Base-by-base conservation (phyloP, 2,113 vertebrate genomes). In the Cercocebus atys region DNA sequence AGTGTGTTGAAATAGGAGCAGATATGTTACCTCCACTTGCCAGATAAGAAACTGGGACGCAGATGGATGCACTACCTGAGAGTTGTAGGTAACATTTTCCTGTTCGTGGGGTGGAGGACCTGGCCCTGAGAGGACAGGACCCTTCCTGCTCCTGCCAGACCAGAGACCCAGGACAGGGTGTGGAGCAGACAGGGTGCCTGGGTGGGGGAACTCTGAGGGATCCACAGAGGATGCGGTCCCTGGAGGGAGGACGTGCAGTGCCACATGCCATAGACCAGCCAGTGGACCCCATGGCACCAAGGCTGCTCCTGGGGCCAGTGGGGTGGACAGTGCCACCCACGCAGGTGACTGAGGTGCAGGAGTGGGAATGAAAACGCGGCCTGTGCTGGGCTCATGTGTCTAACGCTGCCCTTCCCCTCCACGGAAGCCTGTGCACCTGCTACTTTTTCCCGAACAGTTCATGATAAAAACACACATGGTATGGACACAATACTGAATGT, bases 371-470 rank as follows among this genome's bases (percentile, higher is more conserved):
- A 1, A 22, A 27, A 72, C 20, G 27, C 30, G 2, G 3, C 16
- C 7, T 0, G 17, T 8, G n/a, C 38, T 23, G 1, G 43, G 88
- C 38, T 0, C 3, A 17, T 22, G 13, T 23, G 10, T 1, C n/a
- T 66, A 3, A 0, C 7, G 17, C 32, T 22, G 8, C 45, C 40
- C 72, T 80, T 50, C 85, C 25, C 52, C 2, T 47, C 61, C 17
- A 5, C 38, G 17, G 12, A 11, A 30, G 35, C 73, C 10, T 20
- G 84, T 32, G 70, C 6, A 3, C 76, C 18, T 6, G 30, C 38
- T 13, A 73, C 50, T 64, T 52, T 40, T 68, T 23, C 35, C 11
- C 1, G 18, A 40, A 7, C 23, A 27, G 3, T 66, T 66, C 0
- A 8, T 10, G 5, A 89, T 40, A 20, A 38, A 73, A 61, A n/a